Evolutionary conservation across 1,140 invertebrate species (phyloP).

Genomic region (Lepidurus apus): DNA sequence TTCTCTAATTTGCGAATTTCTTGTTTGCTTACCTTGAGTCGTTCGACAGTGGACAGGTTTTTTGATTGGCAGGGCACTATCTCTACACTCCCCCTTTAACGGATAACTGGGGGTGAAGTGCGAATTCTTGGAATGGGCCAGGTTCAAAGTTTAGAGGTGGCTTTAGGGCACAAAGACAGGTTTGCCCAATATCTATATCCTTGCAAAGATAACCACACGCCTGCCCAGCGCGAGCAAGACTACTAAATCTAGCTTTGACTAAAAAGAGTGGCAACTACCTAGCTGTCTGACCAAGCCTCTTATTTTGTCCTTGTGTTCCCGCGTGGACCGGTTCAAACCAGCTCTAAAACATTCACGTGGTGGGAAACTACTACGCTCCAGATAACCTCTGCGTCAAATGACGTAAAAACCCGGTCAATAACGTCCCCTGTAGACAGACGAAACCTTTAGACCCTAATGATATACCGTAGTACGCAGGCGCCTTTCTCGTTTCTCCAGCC

Average conservation of each 20-base stretch:
- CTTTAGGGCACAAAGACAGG: background rate
- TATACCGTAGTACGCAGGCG: too few relatives aligned
- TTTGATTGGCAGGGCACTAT: background rate
- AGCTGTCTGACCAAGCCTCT: background rate
- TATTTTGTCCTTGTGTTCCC: background rate
- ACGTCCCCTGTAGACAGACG: background rate
- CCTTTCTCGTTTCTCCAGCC: too few relatives aligned
- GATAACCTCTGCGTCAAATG: background rate
- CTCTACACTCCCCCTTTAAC: background rate
- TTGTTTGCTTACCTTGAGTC: background rate
- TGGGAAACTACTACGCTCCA: background rate
- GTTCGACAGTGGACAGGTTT: background rate
- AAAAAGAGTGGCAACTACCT: background rate
- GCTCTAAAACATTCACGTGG: background rate
- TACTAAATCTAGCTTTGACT: background rate
- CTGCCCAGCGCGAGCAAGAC: background rate
- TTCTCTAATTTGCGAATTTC: background rate
- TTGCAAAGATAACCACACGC: background rate
- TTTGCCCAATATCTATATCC: background rate
- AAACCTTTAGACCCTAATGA: too few relatives aligned
- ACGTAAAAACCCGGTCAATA: background rate
- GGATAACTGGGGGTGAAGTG: constrained; percentile 3
- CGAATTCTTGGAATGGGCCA: background rate
- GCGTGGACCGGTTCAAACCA: background rate
- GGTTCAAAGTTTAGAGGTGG: background rate